These are phyloP conservation scores for Electrona antarctica DNA, from an alignment of 2,113 vertebrate genomes.

Conservation along the genomic window DNA sequence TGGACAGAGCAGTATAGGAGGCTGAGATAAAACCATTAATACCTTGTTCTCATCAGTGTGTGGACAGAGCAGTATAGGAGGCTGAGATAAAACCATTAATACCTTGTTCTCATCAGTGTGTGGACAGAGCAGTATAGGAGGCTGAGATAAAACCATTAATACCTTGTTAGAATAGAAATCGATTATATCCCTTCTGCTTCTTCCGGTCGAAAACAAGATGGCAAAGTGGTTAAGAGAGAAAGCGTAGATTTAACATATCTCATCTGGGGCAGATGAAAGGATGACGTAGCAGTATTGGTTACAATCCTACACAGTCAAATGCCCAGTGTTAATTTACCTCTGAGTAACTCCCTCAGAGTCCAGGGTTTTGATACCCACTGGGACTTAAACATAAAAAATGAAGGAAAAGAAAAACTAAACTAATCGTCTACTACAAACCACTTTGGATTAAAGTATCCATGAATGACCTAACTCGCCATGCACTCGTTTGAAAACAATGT, in stretches of 20 bases:
- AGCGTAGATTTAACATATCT: not conserved
- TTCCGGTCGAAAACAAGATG: not conserved
- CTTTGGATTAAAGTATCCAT: too few species aligned
- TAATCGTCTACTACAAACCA: too few species aligned
- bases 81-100: not conserved
- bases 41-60: not conserved
- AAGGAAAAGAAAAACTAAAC: too few species aligned
- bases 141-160: not conserved
- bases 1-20: not conserved
- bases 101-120: not conserved
- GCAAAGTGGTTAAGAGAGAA: not conserved
- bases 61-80: not conserved
- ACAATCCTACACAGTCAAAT: too few species aligned
- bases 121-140: not conserved
- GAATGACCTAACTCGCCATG: not conserved
- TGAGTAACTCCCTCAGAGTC: too few species aligned
- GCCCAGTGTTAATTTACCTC: too few species aligned
- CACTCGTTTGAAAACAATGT: slow-evolving; percentile 10
- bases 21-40: not conserved
- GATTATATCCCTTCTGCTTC: not conserved
- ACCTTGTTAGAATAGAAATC: not conserved
- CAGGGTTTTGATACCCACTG: too few species aligned
- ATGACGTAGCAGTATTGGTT: too few species aligned
- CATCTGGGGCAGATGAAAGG: too few species aligned
- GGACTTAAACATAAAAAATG: too few species aligned